These are phyloP conservation scores for Coregonus ussuriensis DNA, from an alignment of 2,797 vertebrate species.

Conservation along the genomic window DNA sequence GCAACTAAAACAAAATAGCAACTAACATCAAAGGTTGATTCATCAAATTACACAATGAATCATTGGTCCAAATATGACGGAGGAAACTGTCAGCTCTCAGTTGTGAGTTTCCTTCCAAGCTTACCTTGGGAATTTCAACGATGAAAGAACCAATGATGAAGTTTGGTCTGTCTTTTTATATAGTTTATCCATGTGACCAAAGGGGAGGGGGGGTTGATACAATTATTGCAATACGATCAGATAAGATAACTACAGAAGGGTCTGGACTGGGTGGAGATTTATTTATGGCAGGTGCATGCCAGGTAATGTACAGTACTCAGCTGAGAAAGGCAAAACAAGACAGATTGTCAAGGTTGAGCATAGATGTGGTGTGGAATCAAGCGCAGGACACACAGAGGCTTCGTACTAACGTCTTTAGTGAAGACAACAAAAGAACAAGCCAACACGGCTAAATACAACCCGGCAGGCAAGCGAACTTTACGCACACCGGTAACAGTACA, in stretches of 20 bases:
- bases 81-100: background rate
- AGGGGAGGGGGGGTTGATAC: background rate
- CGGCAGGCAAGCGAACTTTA: too few relatives aligned
- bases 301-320: too few relatives aligned
- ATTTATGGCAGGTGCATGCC: too few relatives aligned
- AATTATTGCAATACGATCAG: constrained; percentile 16
- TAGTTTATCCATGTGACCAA: background rate
- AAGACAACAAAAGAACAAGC: too few relatives aligned
- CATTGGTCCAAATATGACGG: background rate
- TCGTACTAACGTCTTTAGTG: too few relatives aligned
- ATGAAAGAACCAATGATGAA: background rate
- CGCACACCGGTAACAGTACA: too few relatives aligned
- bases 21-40: too few relatives aligned
- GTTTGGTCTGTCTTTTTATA: constrained; percentile 21
- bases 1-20: background rate
- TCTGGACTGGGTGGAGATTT: background rate
- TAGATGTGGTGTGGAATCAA: too few relatives aligned
- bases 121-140: constrained; percentile 14
- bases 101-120: constrained; percentile 1
- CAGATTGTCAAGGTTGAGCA: background rate
- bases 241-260: background rate
- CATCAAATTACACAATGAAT: background rate
- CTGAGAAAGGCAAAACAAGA: background rate
- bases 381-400: too few relatives aligned
- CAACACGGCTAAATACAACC: too few relatives aligned